Conservation (phyloP, 2,113 vertebrate species). For the Corynorhinus townsendii region DNA sequence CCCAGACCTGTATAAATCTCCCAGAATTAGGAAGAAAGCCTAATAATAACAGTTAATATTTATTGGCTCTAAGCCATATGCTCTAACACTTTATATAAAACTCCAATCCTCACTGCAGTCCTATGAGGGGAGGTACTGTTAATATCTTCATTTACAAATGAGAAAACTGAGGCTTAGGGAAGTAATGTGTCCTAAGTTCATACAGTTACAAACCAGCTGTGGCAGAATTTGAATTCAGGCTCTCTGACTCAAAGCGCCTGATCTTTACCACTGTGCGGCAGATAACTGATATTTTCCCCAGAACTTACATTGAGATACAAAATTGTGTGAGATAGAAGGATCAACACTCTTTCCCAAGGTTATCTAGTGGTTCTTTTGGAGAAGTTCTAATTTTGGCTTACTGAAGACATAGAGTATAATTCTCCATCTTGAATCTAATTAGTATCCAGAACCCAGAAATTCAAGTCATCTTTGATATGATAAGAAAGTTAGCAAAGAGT, state of each 20-base stretch:
- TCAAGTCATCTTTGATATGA: conserved; percentile 39
- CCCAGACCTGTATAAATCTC: not conserved
- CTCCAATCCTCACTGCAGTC: not conserved
- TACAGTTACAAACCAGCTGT: not conserved
- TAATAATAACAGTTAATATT: not conserved
- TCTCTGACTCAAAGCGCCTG: not conserved
- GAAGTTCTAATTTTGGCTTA: conserved; percentile 24
- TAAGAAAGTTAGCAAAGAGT: conserved; percentile 66
- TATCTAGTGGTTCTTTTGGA: conserved; percentile 28
- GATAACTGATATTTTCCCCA: conserved; percentile 3
- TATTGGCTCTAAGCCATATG: not conserved
- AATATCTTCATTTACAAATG: conserved; percentile 24
- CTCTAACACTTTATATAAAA: not conserved
- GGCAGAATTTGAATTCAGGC: not conserved
- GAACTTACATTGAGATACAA: not conserved
- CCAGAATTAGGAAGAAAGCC: not conserved
- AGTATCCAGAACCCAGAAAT: conserved; percentile 13
- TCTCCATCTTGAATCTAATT: conserved; percentile 25
- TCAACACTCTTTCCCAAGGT: not conserved
- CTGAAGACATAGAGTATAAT: not conserved
- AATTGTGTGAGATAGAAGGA: not conserved
- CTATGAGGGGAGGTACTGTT: not conserved
- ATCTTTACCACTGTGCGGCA: not conserved
- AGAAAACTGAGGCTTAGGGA: not conserved
- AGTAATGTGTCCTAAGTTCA: not conserved